Evolutionary conservation across 2,888 invertebrate genomes (phyloP), one percentile per base, ranked within the genome.

Genomic region (Rhamnusium bicolor): DNA sequence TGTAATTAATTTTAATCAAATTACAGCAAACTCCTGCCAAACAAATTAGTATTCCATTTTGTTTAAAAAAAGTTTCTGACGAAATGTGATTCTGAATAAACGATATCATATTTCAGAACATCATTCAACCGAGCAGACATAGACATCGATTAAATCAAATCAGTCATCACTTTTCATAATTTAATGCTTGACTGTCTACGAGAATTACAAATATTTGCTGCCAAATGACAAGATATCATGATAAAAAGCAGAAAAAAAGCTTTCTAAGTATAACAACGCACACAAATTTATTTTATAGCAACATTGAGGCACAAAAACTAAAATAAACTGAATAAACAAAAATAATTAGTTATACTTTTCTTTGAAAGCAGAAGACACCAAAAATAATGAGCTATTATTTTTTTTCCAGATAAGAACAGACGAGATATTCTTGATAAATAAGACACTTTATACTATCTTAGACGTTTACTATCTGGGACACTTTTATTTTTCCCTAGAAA

Each of bases 91-190:
- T 29, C 27, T 24, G 16, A 49, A 27, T 49, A 63, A 51, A 51
- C 51, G 24, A 16, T 63, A 63, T 61, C 61, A 10, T 27, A 27
- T 63, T 63, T 51, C 63, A 18, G 49, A 18, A 27, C 49, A 49
- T 63, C 47, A 47, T 14, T 61, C 21, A 47, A 18, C 7, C 10
- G 32, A 8, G 32, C 14, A 18, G 32, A 32, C 58, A 24, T 29
- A 14, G 12, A 24, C 29, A 14, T 29, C 18, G 32, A 18, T 40
- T 29, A 60, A 32, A 29, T 7, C 32, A 8, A 60, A 60, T 32
- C 58, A 60, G 32, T 60, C 29, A 60, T 32, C 32, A 12, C 32
- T 40, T 10, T 60, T 32, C 29, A 60, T 32, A 60, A 18, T 29
- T 40, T 60, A 18, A 60, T 60, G 32, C 32, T 14, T 8, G 18